Conservation (phyloP, 2,888 invertebrate genomes). For the Yponomeuta cagnagella region DNA sequence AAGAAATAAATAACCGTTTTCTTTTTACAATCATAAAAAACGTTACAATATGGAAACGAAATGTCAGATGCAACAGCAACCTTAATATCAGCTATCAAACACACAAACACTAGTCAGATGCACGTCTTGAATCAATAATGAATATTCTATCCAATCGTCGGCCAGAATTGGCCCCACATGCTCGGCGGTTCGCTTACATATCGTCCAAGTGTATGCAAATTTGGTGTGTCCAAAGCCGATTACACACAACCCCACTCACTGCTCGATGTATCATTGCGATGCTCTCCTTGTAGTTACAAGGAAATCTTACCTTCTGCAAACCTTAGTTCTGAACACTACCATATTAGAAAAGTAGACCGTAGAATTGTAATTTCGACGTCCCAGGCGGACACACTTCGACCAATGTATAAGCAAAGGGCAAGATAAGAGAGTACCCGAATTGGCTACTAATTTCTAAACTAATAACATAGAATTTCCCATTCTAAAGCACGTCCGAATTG, state of each 20-base stretch:
- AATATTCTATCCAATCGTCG: constrained; percentile 37
- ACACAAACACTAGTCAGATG: constrained; percentile 19
- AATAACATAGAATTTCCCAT: no score
- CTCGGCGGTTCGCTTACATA: constrained; percentile 28
- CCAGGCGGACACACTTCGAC: no score
- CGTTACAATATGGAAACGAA: no score
- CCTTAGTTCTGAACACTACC: no score
- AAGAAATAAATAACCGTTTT: no score
- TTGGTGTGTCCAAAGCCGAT: constrained; percentile 45
- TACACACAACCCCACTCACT: constrained; percentile 54
- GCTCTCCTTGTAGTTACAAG: background rate
- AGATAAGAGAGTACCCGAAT: no score
- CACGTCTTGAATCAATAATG: constrained; percentile 33
- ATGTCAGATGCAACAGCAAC: background rate
- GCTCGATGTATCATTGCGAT: constrained; percentile 36
- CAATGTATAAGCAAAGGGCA: no score
- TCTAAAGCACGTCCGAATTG: no score
- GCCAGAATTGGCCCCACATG: constrained; percentile 14
- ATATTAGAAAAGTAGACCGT: no score
- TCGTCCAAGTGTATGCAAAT: constrained; percentile 49
- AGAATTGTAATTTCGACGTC: no score
- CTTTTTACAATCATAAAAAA: no score
- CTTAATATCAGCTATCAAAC: constrained; percentile 20
- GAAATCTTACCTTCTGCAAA: background rate
- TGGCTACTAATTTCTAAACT: no score